Base-by-base conservation (phyloP, 2,888 invertebrate species). In the Macrosoma leucophasiata region DNA sequence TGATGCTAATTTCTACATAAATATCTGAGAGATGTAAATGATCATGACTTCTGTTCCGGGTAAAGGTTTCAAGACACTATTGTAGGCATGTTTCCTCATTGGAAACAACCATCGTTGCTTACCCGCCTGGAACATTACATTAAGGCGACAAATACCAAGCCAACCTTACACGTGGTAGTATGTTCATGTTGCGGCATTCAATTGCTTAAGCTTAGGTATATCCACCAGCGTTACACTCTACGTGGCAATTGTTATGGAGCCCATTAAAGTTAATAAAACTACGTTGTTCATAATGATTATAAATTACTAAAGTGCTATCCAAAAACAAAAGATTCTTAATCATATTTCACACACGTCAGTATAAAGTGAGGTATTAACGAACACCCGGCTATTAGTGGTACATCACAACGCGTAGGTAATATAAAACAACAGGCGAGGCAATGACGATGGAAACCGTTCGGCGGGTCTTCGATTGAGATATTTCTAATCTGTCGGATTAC, bases 401-500 rank as follows among this genome's bases (percentile, higher is more conserved):
- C n/a, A n/a, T n/a, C n/a, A n/a, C n/a, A n/a, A n/a, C n/a, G n/a
- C n/a, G n/a, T n/a, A n/a, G n/a, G n/a, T n/a, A n/a, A n/a, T n/a
- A 46, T 42, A 52, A 49, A 51, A 34, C 33, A 46, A 18, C 36
- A 41, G n/a, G n/a, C n/a, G n/a, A n/a, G n/a, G n/a, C n/a, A n/a
- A n/a, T n/a, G n/a, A n/a, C n/a, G n/a, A 49, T 47, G 46, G 48
- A 46, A 27, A 27, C 27, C 26, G 22, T 33, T 33, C 22, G 9
- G 17, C 12, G 27, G 15, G 13, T 8, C 22, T 52, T 53, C 52
- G 48, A 49, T 56, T 40, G 41, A 57, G 50, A 51, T 52, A 49
- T 54, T 48, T 66, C 60, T 61, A 70, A 77, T 70, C 65, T 58
- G 46, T 44, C 53, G 62, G 69, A 72, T 78, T 78, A 78, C 68